phyloP scores from a whole-genome alignment of 2,888 invertebrate species.

The Chrysomela aeneicollis region DNA sequence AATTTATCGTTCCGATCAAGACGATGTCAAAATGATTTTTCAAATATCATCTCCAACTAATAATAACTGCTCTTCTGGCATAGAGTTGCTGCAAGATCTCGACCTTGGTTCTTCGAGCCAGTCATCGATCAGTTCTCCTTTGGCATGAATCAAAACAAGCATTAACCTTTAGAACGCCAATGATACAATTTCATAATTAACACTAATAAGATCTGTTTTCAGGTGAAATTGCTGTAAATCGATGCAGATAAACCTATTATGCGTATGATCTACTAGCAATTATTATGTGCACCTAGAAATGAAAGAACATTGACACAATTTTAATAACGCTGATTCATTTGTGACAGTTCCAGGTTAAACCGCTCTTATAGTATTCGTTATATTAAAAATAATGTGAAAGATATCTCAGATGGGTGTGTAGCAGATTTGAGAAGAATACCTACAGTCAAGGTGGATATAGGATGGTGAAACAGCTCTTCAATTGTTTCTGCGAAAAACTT shows the following conservation, averaged over 20 bases:
- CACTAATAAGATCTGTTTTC: conserved; percentile 12
- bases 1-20: too few relatives aligned
- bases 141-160: neutral
- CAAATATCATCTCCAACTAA: too few relatives aligned
- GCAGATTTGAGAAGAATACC: neutral
- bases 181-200: conserved; percentile 18
- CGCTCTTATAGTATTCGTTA: conserved; percentile 20
- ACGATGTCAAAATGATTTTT: too few relatives aligned
- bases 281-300: conserved; percentile 22
- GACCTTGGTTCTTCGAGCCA: neutral
- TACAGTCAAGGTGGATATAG: neutral
- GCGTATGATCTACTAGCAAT: conserved; percentile 24
- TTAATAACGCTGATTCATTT: conserved; percentile 41
- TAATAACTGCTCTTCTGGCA: too few relatives aligned
- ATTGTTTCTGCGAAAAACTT: too few relatives aligned
- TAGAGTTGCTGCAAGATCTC: neutral
- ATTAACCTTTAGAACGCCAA: conserved; percentile 1
- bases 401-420: neutral
- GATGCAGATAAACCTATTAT: conserved; percentile 12
- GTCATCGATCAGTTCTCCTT: neutral
- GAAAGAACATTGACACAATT: conserved; percentile 42
- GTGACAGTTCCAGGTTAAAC: conserved; percentile 42
- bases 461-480: too few relatives aligned
- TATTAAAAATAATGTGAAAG: conserved; percentile 25
- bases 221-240: neutral